A percentile compares a stretch with the other conserved stretches of the same genome.
These are phyloP conservation scores for Punctoribates punctum DNA, from an alignment of 2,888 invertebrate species.

Conservation along the genomic window DNA sequence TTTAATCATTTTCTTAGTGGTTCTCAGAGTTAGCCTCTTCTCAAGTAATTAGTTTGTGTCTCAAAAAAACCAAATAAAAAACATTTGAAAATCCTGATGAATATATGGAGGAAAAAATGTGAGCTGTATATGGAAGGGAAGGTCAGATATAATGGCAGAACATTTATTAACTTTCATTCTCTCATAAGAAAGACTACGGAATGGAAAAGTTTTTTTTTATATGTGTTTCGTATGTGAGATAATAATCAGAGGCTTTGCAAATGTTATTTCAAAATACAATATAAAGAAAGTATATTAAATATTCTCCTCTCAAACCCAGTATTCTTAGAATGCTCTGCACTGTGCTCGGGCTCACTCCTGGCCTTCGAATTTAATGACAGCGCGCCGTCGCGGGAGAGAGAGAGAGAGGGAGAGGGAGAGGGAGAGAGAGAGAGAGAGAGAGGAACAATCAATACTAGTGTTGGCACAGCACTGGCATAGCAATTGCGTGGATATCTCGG, in stretches of 20 bases:
- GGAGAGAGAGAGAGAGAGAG: conserved; percentile 40
- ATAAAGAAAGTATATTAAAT: too few species aligned
- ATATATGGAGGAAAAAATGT: neutral
- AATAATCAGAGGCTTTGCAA: conserved; percentile 1
- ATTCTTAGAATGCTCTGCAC: too few species aligned
- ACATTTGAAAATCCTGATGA: neutral
- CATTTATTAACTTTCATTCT: neutral
- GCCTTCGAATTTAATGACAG: conserved; percentile 6
- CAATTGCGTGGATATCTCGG: conserved; percentile 36
- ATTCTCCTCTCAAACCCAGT: too few species aligned
- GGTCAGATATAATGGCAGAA: conserved; percentile 25
- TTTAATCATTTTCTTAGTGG: too few species aligned
- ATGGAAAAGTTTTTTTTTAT: neutral
- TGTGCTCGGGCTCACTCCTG: neutral
- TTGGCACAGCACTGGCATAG: neutral
- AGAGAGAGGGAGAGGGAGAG: conserved; percentile 35
- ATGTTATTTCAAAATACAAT: neutral
- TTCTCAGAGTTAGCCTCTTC: too few species aligned
- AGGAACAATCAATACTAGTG: conserved; percentile 21
- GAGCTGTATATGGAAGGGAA: conserved; percentile 1
- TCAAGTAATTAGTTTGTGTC: too few species aligned
- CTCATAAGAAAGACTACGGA: too few species aligned
- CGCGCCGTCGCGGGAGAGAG: conserved; percentile 2
- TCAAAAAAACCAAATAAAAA: neutral
- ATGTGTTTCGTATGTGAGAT: neutral